Base-by-base conservation (phyloP, 2,113 vertebrate species). In the Amphiprion ocellaris region DNA sequence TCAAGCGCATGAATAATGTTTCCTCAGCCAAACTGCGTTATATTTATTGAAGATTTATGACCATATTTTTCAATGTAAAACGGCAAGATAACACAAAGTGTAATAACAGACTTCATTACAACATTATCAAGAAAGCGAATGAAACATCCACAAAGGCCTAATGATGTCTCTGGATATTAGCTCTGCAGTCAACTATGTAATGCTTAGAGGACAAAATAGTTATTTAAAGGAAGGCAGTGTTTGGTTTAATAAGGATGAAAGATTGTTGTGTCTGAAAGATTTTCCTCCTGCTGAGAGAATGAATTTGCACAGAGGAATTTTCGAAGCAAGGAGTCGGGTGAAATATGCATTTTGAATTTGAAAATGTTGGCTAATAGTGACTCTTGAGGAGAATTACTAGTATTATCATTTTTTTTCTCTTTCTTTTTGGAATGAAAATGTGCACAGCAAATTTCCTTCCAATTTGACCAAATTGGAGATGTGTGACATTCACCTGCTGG, bases 111-210 rank as follows among this genome's bases (percentile, higher is more conserved):
- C 4, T 33, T 15, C 15, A 44, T 44, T 62, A 28, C 12, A 59
- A 12, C 15, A 55, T 82, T 26, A 37, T 4, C 5, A 30, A 39
- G 17, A 37, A 37, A 37, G 33, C 8, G 33, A 37, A 50, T 44
- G 24, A 58, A 58, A 37, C 28, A 2, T 41, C 41, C 4, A 58
- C 0, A 0, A 44, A 47, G 26, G 33, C 46, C 16, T 37, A 59
- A 46, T 70, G 19, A 58, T 75, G 23, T 70, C 41, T 33, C 15
- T n/a, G 37, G 30, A 24, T 69, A 75, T 75, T 63, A 62, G 17
- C 11, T 33, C 61, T n/a, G 70, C 65, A 63, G 49, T 55, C 26
- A 67, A 62, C 37, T 52, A 7, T 37, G 7, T 37, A 2, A 37
- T 1, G 33, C 9, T 37, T 37, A 37, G 9, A 37, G 33, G 33